phyloP scores from a whole-genome alignment of 1,140 invertebrate species.

The Bombus confusus region DNA sequence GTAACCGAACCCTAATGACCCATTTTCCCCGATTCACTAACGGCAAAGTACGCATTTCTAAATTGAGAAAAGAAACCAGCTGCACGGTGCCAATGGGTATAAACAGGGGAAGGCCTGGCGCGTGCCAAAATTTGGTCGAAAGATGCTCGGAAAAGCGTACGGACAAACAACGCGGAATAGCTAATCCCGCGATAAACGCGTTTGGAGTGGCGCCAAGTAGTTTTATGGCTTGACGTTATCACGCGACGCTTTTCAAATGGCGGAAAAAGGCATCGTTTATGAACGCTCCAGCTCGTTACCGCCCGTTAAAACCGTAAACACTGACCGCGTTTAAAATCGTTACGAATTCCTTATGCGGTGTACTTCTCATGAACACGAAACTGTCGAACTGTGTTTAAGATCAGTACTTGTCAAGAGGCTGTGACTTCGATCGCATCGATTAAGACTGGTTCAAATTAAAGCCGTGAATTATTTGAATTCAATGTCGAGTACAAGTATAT shows the following conservation, averaged over 20 bases:
- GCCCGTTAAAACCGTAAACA: constrained; percentile 28
- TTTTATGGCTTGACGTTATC: constrained; percentile 49
- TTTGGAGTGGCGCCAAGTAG: constrained; percentile 51
- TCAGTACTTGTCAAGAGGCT: too few relatives aligned
- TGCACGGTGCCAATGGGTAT: constrained; percentile 9
- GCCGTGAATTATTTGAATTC: too few relatives aligned
- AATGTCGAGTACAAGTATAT: too few relatives aligned
- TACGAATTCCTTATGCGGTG: background rate
- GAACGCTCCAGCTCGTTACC: constrained; percentile 30
- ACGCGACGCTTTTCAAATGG: constrained; percentile 29
- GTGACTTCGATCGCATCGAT: too few relatives aligned
- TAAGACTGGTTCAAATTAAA: too few relatives aligned
- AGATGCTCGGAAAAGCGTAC: constrained; percentile 50
- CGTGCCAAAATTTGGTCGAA: constrained; percentile 56
- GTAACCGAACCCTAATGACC: constrained; percentile 17
- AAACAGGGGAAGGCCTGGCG: constrained; percentile 9
- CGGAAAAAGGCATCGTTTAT: constrained; percentile 26
- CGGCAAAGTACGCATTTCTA: constrained; percentile 6
- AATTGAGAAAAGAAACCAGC: constrained; percentile 27
- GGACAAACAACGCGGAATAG: constrained; percentile 60
- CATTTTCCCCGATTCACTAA: background rate
- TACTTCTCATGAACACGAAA: too few relatives aligned
- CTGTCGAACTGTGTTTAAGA: too few relatives aligned
- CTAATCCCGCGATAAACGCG: constrained; percentile 61
- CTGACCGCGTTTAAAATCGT: constrained; percentile 21